Evolutionary conservation across 35 echinoderm and acorn worm species (phyloP), one percentile per base, ranked within the genome.

Genomic region (Ptychodera flava): DNA sequence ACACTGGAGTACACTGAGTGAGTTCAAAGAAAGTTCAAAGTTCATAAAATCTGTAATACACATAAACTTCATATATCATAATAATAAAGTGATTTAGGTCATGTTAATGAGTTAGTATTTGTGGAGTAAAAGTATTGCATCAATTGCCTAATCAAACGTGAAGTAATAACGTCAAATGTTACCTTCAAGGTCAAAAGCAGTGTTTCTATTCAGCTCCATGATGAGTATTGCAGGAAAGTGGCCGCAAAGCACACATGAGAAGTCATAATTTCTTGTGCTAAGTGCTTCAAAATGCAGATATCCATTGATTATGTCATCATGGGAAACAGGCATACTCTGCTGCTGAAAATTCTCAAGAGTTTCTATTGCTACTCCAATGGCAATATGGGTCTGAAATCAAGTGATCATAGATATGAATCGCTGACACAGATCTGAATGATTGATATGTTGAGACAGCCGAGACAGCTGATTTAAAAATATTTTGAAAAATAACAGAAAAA

Each of bases 221-320:
- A 89, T 84, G 14, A 89, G 28, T 33, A 89, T 76, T 83, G 81
- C 79, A 32, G 88, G 80, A 32, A 83, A 78, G 82, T 89, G 33
- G 0, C 88, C 88, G 77, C 88, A 89, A 32, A 89, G 29, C 0
- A 84, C 52, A 36, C 88, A 89, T 28, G 81, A 1, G 36, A 77
- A 89, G 1, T 30, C 28, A 78, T 89, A 84, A 28, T 29, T 1
- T 30, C 37, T 33, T 6, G 30, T 83, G 34, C 79, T 83, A 38
- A 89, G n/a, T 0, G 88, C 36, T 31, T 89, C 34, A 78, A 89
- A 89, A 78, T 89, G 88, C 30, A 89, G 53, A 38, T 82, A 82
- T 37, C 80, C 81, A 76, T 89, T 89, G 27, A 89, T 89, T 0
- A 89, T 36, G 45, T 64, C 45, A 64, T 64, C 6, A 22, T 64